Evolutionary conservation across 2,888 invertebrate genomes (phyloP).

Genomic region (Melieria omissa): DNA sequence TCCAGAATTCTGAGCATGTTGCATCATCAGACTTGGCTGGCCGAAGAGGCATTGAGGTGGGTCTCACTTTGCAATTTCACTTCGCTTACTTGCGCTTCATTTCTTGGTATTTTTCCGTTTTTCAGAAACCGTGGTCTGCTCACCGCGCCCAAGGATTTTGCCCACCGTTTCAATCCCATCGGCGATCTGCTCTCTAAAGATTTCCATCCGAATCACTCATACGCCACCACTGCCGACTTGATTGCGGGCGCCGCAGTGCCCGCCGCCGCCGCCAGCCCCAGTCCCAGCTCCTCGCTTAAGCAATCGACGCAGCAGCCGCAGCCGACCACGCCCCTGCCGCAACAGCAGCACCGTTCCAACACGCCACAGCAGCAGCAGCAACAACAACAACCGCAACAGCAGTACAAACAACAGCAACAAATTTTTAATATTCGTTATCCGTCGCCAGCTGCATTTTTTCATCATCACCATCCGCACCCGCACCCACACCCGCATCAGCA

Average conservation of each 20-base stretch:
- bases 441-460: slow-evolving; percentile 47
- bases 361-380: slow-evolving; percentile 44
- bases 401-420: slow-evolving; percentile 43
- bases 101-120: neutral
- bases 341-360: slow-evolving; percentile 41
- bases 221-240: slow-evolving; percentile 46
- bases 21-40: slow-evolving; percentile 68
- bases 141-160: slow-evolving; percentile 62
- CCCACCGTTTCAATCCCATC: slow-evolving; percentile 63
- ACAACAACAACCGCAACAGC: slow-evolving; percentile 45
- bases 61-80: slow-evolving; percentile 13
- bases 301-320: slow-evolving; percentile 9
- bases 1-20: slow-evolving; percentile 70
- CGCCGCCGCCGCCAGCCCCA: slow-evolving; percentile 21
- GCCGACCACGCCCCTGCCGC: slow-evolving; percentile 38
- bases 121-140: slow-evolving; percentile 64
- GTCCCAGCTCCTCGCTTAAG: neutral
- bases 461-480: slow-evolving; percentile 45
- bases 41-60: slow-evolving; percentile 67
- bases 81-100: neutral
- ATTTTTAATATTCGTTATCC: slow-evolving; percentile 49
- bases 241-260: slow-evolving; percentile 50
- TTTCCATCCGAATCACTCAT: slow-evolving; percentile 54
- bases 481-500: slow-evolving; percentile 49
- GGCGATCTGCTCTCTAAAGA: slow-evolving; percentile 66